These are phyloP conservation scores for Venturia canescens DNA, from an alignment of 1,140 invertebrate genomes.

Conservation along the genomic window DNA sequence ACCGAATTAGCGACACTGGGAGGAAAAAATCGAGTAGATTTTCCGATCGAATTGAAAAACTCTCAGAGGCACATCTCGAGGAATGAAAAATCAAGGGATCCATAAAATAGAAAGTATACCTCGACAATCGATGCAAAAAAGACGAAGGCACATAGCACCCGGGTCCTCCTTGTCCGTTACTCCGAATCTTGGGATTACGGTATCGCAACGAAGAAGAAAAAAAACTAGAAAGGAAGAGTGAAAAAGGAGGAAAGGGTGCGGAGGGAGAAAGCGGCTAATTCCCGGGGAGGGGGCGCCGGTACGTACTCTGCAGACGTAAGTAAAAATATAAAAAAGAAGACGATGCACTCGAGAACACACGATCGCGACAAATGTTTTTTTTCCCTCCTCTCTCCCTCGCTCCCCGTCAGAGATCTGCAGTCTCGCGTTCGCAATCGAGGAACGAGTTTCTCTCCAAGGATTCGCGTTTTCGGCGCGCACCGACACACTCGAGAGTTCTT, in stretches of 20 bases:
- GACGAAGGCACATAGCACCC: constrained; percentile 74
- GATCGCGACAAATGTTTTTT: constrained; percentile 38
- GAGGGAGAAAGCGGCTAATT: background rate
- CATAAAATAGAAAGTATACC: constrained; percentile 65
- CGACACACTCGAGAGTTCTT: constrained; percentile 5
- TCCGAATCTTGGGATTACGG: constrained; percentile 44
- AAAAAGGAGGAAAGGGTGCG: background rate
- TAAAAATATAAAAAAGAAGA: constrained; percentile 10
- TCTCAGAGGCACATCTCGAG: background rate
- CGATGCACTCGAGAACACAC: constrained; percentile 26
- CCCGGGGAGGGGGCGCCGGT: background rate
- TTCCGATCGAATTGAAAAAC: background rate
- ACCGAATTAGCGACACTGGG: too few relatives aligned
- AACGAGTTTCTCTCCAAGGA: constrained; percentile 42
- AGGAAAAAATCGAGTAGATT: background rate
- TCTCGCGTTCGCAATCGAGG: background rate
- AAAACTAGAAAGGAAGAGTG: background rate
- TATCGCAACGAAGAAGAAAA: constrained; percentile 24
- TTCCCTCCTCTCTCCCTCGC: background rate
- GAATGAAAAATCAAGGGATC: background rate
- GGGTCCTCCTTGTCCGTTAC: constrained; percentile 28
- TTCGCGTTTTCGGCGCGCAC: constrained; percentile 13
- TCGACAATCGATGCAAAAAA: constrained; percentile 79
- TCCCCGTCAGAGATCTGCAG: background rate
- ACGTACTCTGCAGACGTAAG: background rate